These are phyloP conservation scores for Python bivittatus DNA, from an alignment of 2,113 vertebrate genomes.

Conservation along the genomic window DNA sequence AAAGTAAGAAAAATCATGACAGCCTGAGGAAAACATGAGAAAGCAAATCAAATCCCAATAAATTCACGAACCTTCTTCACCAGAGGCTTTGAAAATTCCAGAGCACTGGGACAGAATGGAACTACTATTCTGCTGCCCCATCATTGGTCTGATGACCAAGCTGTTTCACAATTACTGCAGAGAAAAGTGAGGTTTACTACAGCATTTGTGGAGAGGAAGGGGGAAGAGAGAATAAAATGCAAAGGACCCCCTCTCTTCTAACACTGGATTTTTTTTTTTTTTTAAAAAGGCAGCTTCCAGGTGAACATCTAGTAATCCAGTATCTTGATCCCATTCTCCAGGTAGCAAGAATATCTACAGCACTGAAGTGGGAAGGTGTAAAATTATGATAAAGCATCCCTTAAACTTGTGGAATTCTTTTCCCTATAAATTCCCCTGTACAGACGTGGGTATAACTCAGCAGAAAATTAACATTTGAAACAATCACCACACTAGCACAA, in stretches of 20 bases:
- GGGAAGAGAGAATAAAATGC: background rate
- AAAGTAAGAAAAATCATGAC: background rate
- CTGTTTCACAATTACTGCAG: background rate
- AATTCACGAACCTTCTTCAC: background rate
- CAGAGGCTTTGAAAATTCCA: background rate
- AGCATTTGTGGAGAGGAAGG: background rate
- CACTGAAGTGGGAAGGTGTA: background rate
- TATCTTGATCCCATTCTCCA: background rate
- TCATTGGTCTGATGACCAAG: background rate
- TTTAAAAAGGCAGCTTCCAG: background rate
- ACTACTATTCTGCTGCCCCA: background rate
- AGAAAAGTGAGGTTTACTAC: background rate
- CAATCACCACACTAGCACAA: slow-evolving; percentile 3
- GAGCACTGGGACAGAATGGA: background rate
- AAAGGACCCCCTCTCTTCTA: background rate
- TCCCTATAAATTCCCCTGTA: background rate
- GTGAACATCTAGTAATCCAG: background rate
- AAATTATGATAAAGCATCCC: background rate
- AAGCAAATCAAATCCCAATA: background rate
- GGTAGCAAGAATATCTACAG: background rate
- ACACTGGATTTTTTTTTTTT: background rate
- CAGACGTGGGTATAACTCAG: slow-evolving; percentile 16
- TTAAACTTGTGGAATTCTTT: background rate
- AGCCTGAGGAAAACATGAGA: background rate
- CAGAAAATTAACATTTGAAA: slow-evolving; percentile 37